These are phyloP conservation scores for Aphrocallistes beatrix DNA, from an alignment of 37 sponge, comb jelly and placozoan species.

Conservation along the genomic window DNA sequence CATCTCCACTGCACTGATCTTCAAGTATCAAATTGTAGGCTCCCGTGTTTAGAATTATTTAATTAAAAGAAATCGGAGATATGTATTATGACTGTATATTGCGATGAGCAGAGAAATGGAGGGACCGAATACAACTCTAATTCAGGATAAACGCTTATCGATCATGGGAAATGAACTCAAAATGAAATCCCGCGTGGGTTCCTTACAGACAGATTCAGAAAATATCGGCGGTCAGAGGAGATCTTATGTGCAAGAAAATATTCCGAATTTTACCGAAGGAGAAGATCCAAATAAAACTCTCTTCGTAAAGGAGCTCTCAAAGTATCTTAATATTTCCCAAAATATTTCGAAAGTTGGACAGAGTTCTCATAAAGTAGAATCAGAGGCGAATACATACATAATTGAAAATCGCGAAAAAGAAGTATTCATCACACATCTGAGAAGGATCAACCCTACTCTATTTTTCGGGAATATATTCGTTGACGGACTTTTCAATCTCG, in stretches of 20 bases:
- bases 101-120: background rate
- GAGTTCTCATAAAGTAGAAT: background rate
- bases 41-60: background rate
- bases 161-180: background rate
- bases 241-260: background rate
- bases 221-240: background rate
- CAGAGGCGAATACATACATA: background rate
- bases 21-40: no score
- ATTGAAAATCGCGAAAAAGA: constrained; percentile 6
- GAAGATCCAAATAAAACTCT: background rate
- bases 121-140: background rate
- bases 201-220: background rate
- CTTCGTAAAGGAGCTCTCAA: background rate
- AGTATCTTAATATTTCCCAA: background rate
- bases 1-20: no score
- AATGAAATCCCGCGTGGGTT: background rate
- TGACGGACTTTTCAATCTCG: background rate
- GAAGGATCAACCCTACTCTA: background rate
- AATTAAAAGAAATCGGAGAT: background rate
- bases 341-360: background rate
- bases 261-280: background rate
- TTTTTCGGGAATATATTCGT: constrained; percentile 11
- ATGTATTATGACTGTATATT: background rate
- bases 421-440: background rate
- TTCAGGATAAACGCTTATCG: background rate